These are phyloP conservation scores for Cyphomyrus plagiostoma DNA, from an alignment of 2,113 vertebrate species.

Conservation along the genomic window DNA sequence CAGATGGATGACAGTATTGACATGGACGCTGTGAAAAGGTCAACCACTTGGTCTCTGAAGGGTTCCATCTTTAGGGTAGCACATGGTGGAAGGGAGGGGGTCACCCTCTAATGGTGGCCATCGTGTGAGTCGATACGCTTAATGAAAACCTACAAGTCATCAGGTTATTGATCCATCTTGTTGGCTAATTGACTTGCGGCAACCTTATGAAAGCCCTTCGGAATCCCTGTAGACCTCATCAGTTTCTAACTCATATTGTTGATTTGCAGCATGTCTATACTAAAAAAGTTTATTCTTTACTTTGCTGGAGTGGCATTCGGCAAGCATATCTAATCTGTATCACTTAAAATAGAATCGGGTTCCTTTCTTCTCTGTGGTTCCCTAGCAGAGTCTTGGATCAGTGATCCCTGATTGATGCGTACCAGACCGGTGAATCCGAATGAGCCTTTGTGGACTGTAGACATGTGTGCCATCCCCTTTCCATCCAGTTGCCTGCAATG, in stretches of 20 bases:
- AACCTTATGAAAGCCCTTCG: neutral
- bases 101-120: neutral
- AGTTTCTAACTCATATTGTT: neutral
- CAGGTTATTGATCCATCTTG: neutral
- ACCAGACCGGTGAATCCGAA: neutral
- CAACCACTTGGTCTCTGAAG: neutral
- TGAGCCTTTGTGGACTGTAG: neutral
- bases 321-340: neutral
- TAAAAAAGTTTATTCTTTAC: neutral
- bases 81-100: neutral
- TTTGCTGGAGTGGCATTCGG: neutral
- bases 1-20: neutral
- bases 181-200: constrained; percentile 13
- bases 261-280: neutral
- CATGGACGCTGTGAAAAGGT: neutral
- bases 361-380: neutral
- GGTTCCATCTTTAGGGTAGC: neutral
- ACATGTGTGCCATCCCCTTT: neutral
- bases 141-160: neutral
- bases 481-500: neutral
- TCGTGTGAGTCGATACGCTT: neutral
- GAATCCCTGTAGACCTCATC: neutral
- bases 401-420: neutral
- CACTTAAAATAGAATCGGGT: neutral
- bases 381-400: neutral